Evolutionary conservation across 2,113 vertebrate species (phyloP).

Genomic region (Naja naja): DNA sequence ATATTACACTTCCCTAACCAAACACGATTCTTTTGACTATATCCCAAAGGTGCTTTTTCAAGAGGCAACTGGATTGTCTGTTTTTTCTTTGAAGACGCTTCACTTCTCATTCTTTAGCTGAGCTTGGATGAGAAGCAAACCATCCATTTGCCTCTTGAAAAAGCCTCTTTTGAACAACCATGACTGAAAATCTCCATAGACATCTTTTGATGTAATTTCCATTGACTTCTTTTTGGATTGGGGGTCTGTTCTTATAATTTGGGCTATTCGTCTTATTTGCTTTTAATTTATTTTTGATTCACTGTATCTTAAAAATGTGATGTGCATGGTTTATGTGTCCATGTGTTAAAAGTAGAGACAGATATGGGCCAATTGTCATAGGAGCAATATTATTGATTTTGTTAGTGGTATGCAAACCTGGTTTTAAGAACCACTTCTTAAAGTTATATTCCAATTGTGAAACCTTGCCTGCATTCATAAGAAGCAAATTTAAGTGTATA

Average conservation of each 20-base stretch:
- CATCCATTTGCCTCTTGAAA: too few relatives aligned
- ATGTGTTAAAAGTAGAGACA: neutral
- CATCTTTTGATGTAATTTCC: neutral
- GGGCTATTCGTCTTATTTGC: neutral
- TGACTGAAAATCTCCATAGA: too few relatives aligned
- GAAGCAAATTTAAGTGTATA: neutral
- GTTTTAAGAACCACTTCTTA: neutral
- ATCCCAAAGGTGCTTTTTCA: too few relatives aligned
- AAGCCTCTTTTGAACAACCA: too few relatives aligned
- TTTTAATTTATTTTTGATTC: neutral
- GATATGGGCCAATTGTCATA: neutral
- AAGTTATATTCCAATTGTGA: neutral
- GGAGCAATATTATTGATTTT: neutral
- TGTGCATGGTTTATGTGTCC: neutral
- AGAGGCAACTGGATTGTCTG: too few relatives aligned
- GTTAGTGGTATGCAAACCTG: neutral
- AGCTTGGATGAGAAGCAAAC: too few relatives aligned
- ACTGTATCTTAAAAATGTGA: neutral
- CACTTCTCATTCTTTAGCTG: too few relatives aligned
- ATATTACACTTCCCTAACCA: neutral
- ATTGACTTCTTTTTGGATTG: neutral
- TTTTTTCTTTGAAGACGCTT: too few relatives aligned
- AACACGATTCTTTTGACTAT: neutral
- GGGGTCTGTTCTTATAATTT: neutral
- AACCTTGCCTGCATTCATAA: neutral